phyloP scores from a whole-genome alignment of 2,888 invertebrate species.

The Rhimphoctona megacephalus region DNA sequence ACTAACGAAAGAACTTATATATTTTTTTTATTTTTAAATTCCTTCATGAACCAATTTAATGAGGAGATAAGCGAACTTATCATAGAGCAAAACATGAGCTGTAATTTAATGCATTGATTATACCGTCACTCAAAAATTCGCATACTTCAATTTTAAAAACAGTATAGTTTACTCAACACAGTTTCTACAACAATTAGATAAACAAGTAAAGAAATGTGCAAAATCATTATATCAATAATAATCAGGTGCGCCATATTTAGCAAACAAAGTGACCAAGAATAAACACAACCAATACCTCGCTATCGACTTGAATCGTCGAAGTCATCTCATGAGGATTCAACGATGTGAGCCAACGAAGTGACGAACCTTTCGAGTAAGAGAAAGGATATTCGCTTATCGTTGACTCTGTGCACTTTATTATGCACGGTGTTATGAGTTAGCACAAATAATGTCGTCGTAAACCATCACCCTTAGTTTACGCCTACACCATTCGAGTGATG shows the following conservation, averaged over 20 bases:
- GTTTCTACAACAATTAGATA: background rate
- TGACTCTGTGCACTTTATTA: constrained; percentile 82
- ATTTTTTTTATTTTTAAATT: background rate
- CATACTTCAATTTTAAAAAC: background rate
- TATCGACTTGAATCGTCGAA: background rate
- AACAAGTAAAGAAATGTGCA: background rate
- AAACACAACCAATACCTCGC: background rate
- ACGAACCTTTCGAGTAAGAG: constrained; percentile 8
- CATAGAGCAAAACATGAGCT: background rate
- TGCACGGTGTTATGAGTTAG: constrained; percentile 78
- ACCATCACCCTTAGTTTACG: constrained; percentile 79
- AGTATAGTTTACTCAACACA: background rate
- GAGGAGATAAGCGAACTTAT: background rate
- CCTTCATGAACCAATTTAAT: background rate
- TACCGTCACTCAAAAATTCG: background rate
- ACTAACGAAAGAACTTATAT: background rate
- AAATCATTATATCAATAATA: background rate
- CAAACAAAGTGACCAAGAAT: background rate
- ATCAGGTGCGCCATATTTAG: background rate
- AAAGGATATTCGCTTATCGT: constrained; percentile 74
- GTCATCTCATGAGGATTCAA: background rate
- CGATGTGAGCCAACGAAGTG: background rate
- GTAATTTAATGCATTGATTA: background rate
- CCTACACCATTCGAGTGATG: constrained; percentile 72
- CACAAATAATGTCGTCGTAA: constrained; percentile 83